Conservation (phyloP, 2,113 vertebrate species). For the Gadus macrocephalus region DNA sequence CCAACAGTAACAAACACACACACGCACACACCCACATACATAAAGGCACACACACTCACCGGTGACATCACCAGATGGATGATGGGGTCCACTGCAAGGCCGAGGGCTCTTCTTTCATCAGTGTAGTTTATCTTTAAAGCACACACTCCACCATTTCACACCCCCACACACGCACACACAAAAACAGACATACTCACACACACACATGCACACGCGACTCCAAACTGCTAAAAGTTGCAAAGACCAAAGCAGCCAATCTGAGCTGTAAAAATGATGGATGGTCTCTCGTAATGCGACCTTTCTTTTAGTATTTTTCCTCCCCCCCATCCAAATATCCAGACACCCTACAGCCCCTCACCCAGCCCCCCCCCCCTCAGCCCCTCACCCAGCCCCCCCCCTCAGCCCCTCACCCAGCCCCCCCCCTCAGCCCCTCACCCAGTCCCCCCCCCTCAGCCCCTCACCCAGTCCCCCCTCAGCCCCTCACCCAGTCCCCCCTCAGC, state of each 20-base stretch:
- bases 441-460: no score
- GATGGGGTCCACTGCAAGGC: conserved; percentile 49
- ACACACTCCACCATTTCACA: conserved; percentile 7
- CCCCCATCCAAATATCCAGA: background rate
- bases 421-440: no score
- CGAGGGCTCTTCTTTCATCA: conserved; percentile 53
- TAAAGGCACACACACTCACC: conserved; percentile 12
- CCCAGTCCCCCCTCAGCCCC: no score
- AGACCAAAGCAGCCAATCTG: conserved; percentile 31
- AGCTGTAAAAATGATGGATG: conserved; percentile 65
- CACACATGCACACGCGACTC: conserved; percentile 16
- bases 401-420: no score
- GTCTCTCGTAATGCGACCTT: conserved; percentile 52
- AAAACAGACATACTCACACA: conserved; percentile 9
- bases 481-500: no score
- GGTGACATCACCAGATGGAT: conserved; percentile 62
- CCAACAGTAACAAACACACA: conserved; percentile 8
- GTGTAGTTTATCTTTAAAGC: conserved; percentile 49
- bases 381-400: no score
- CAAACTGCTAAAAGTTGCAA: conserved; percentile 23
- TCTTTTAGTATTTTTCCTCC: conserved; percentile 52
- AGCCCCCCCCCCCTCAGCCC: background rate
- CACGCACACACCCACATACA: conserved; percentile 3
- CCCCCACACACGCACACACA: conserved; percentile 12
- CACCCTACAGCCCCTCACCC: conserved; percentile 8